Conservation (phyloP, 1,140 invertebrate genomes). For the Papilio machaon region DNA sequence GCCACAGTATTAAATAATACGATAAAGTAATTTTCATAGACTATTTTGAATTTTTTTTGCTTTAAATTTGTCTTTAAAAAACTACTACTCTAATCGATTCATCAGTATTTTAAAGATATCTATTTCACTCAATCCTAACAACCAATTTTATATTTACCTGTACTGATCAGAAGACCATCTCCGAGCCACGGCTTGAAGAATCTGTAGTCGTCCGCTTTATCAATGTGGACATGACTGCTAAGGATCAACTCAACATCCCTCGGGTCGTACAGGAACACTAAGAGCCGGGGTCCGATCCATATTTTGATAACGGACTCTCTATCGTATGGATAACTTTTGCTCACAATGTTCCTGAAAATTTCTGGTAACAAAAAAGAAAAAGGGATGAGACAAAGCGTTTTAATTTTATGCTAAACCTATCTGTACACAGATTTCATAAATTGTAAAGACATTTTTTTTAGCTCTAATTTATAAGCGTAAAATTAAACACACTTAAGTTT, state of each 20-base stretch:
- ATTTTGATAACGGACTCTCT: slow-evolving; percentile 83
- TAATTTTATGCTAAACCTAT: background rate
- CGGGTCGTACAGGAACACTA: slow-evolving; percentile 88
- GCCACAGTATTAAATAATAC: too few species aligned
- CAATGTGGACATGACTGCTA: slow-evolving; percentile 88
- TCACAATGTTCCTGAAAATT: slow-evolving; percentile 85
- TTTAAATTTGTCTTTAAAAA: too few species aligned
- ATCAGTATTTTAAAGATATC: too few species aligned
- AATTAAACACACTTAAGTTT: background rate
- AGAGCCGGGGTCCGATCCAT: slow-evolving; percentile 88
- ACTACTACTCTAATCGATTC: too few species aligned
- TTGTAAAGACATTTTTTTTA: too few species aligned
- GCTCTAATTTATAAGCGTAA: background rate
- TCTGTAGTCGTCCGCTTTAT: slow-evolving; percentile 87
- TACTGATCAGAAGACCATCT: slow-evolving; percentile 88
- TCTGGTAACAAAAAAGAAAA: slow-evolving; percentile 76
- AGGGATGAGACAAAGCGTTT: background rate
- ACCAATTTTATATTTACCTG: slow-evolving; percentile 81
- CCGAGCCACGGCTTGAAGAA: slow-evolving; percentile 90
- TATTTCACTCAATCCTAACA: background rate
- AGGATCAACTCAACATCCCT: slow-evolving; percentile 88
- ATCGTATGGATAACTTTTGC: slow-evolving; percentile 83
- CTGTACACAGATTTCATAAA: background rate
- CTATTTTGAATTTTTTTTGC: too few species aligned
- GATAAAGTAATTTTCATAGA: too few species aligned